Evolutionary conservation across 2,888 invertebrate genomes (phyloP), one percentile per base, ranked within the genome.

Genomic region (Leptinotarsa tumamoca): DNA sequence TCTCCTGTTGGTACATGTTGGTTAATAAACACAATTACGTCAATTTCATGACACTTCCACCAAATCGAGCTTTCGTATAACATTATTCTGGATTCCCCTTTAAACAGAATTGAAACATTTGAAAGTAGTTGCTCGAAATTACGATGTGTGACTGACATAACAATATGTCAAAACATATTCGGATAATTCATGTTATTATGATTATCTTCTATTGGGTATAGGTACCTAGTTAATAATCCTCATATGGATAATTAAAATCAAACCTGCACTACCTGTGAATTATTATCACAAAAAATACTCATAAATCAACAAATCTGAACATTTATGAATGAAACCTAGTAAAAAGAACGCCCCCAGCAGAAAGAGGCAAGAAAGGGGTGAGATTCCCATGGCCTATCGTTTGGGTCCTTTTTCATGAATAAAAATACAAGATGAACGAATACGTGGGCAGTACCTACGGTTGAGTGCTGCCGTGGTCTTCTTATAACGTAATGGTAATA

Each of bases 401-500:
- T 50, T 50, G 23, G 67, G 67, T 70, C 67, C 56, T 71, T 74
- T 74, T 71, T 54, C 27, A 66, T 71, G 71, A 67, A 67, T 58
- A 68, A 71, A n/a, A 23, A 68, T 33, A 67, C 67, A 58, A 67
- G 43, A 54, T 50, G 74, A 71, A 56, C 50, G 21, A 21, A 43
- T 68, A 69, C 75, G 77, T 79, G 77, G 79, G 79, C 74, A 73
- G 79, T 75, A 75, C 75, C 61, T 67, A 63, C 68, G 71, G 68
- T 71, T 58, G 52, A 72, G 71, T 73, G 78, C 73, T 74, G 77
- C 79, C 67, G 78, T 73, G 52, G 69, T 54, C 72, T 70, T 69
- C 76, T 74, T 71, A 43, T 67, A 71, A 51, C 72, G 68, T 75
- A 80, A 78, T 74, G 76, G 79, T 82, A 82, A 82, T 82, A 82